phyloP scores from a whole-genome alignment of 2,113 vertebrate species.

The Poeciliopsis retropinna region DNA sequence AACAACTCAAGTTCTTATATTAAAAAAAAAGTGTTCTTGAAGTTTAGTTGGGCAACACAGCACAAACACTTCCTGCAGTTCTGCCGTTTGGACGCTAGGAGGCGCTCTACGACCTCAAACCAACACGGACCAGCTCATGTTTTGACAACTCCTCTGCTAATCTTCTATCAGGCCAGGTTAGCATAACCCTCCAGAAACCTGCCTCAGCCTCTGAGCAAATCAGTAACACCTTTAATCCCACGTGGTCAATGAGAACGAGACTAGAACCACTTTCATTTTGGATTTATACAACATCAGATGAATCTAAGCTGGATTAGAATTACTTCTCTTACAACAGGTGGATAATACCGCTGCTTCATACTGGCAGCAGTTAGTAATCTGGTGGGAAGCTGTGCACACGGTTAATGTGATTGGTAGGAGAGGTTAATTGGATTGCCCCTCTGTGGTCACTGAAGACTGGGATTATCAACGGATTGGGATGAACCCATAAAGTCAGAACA shows the following conservation, averaged over 20 bases:
- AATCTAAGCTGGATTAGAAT: no score
- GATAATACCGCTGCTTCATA: no score
- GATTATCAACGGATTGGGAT: constrained; percentile 43
- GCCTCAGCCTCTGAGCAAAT: constrained; percentile 5
- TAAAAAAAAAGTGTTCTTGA: no score
- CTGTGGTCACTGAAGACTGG: not conserved
- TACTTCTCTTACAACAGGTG: no score
- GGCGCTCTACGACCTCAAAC: not conserved
- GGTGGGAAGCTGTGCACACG: not conserved
- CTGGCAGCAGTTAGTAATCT: not conserved
- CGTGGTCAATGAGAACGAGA: no score
- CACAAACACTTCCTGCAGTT: not conserved
- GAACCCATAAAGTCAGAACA: constrained; percentile 7
- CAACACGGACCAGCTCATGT: no score
- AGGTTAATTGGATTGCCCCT: constrained; percentile 42
- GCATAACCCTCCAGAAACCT: not conserved
- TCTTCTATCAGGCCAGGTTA: not conserved
- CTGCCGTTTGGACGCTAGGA: not conserved
- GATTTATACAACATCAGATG: no score
- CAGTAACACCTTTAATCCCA: no score
- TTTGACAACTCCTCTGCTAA: not conserved
- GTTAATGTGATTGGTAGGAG: constrained; percentile 11
- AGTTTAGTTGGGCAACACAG: no score
- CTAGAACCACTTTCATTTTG: no score
- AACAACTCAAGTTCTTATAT: no score